These are phyloP conservation scores for Melospiza melodia DNA, from an alignment of 2,113 vertebrate species.

Conservation along the genomic window DNA sequence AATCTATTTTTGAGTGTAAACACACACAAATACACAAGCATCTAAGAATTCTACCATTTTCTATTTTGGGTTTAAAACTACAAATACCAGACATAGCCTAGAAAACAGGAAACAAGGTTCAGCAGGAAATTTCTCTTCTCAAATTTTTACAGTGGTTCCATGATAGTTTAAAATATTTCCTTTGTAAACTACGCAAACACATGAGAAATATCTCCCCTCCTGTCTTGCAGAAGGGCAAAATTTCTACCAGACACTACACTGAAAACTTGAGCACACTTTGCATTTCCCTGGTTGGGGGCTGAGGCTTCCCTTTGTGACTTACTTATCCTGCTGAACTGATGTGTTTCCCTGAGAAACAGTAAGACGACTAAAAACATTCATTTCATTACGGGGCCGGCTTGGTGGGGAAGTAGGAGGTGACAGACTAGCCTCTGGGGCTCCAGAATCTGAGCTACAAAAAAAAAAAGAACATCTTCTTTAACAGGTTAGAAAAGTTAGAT, in stretches of 20 bases:
- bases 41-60: neutral
- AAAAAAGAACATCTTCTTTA: constrained; percentile 79
- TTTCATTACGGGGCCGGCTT: constrained; percentile 81
- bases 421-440: constrained; percentile 85
- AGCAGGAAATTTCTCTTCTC: constrained; percentile 69
- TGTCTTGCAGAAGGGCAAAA: constrained; percentile 13
- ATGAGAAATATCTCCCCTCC: neutral
- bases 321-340: constrained; percentile 82
- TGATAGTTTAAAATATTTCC: neutral
- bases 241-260: constrained; percentile 20
- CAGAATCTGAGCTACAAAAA: constrained; percentile 87
- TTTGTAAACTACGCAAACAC: constrained; percentile 22
- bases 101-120: constrained; percentile 68
- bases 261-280: neutral
- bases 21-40: neutral
- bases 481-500: constrained; percentile 69
- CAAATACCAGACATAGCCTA: neutral
- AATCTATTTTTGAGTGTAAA: constrained; percentile 13
- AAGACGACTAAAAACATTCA: constrained; percentile 84
- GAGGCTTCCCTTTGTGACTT: constrained; percentile 72
- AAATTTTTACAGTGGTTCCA: neutral
- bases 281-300: constrained; percentile 31
- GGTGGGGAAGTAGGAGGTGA: constrained; percentile 88
- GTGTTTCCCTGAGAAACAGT: constrained; percentile 81
- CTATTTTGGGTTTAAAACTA: constrained; percentile 18